Evolutionary conservation across 1,140 invertebrate genomes (phyloP).

Genomic region (Marisa cornuarietis): DNA sequence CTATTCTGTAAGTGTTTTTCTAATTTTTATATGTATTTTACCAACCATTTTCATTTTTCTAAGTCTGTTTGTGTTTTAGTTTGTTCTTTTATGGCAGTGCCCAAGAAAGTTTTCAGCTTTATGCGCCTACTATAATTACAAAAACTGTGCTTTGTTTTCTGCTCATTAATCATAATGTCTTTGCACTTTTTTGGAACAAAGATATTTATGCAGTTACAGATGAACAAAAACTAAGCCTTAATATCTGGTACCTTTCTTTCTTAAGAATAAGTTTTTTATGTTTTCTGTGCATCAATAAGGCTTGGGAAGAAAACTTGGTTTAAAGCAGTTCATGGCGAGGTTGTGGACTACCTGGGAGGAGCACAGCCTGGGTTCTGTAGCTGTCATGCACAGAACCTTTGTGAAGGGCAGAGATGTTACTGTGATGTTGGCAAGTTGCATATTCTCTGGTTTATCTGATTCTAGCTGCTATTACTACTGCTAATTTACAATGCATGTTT

Average conservation of each 20-base stretch:
- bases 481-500: too few relatives aligned
- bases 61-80: neutral
- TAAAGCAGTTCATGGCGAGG: constrained; percentile 76
- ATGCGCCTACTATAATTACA: too few relatives aligned
- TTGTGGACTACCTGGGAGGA: constrained; percentile 52
- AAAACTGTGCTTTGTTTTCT: too few relatives aligned
- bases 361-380: constrained; percentile 56
- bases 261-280: constrained; percentile 2
- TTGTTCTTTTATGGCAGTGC: too few relatives aligned
- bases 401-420: constrained; percentile 84
- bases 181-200: neutral
- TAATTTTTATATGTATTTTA: neutral
- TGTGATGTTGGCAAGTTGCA: constrained; percentile 73
- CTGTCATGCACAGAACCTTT: constrained; percentile 77
- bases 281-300: constrained; percentile 59
- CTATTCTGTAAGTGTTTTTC: constrained; percentile 43
- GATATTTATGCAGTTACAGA: neutral
- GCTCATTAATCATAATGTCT: too few relatives aligned
- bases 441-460: neutral
- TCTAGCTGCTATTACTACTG: too few relatives aligned
- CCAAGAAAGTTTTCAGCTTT: too few relatives aligned
- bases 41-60: neutral
- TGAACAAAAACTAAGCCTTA: neutral
- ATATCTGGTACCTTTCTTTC: neutral
- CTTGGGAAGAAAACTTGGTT: constrained; percentile 92